A percentile compares a stretch with the other conserved stretches of the same genome.
These are phyloP conservation scores for Acromyrmex echinatior DNA, from an alignment of 1,140 invertebrate genomes.

Conservation along the genomic window DNA sequence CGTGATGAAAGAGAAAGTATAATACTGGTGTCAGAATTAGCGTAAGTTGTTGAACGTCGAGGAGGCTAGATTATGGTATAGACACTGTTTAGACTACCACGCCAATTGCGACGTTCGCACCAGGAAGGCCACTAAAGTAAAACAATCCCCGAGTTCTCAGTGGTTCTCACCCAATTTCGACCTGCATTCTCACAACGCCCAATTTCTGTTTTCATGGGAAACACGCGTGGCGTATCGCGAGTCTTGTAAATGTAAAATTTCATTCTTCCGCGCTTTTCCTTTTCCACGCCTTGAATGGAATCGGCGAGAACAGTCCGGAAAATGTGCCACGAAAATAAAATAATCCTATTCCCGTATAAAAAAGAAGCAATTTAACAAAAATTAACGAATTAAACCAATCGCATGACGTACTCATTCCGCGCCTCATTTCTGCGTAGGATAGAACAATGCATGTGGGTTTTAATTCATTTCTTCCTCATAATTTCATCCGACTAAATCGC, in stretches of 20 bases:
- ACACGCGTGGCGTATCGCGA: neutral
- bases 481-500: slow-evolving; percentile 22
- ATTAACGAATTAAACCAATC: slow-evolving; percentile 37
- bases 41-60: slow-evolving; percentile 14
- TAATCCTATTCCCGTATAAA: neutral
- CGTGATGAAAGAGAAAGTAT: slow-evolving; percentile 44
- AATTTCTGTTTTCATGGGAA: slow-evolving; percentile 59
- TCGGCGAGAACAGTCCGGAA: slow-evolving; percentile 14
- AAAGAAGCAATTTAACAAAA: slow-evolving; percentile 2
- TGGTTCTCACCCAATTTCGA: slow-evolving; percentile 71
- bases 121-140: slow-evolving; percentile 68
- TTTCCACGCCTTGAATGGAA: slow-evolving; percentile 52
- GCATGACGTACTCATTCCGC: neutral
- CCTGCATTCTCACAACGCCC: slow-evolving; percentile 21
- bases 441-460: neutral
- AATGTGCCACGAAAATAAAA: slow-evolving; percentile 29
- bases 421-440: neutral
- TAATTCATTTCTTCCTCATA: neutral
- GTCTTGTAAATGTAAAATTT: slow-evolving; percentile 40
- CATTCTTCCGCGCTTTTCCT: slow-evolving; percentile 48
- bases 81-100: slow-evolving; percentile 64
- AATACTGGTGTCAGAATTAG: slow-evolving; percentile 34
- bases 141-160: slow-evolving; percentile 67
- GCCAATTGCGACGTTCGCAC: slow-evolving; percentile 71
- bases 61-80: slow-evolving; percentile 57